Percentiles rank a stretch among this genome's conserved stretches.
phyloP scores from a whole-genome alignment of 2,888 invertebrate species.

The Flexamia atlantica region DNA sequence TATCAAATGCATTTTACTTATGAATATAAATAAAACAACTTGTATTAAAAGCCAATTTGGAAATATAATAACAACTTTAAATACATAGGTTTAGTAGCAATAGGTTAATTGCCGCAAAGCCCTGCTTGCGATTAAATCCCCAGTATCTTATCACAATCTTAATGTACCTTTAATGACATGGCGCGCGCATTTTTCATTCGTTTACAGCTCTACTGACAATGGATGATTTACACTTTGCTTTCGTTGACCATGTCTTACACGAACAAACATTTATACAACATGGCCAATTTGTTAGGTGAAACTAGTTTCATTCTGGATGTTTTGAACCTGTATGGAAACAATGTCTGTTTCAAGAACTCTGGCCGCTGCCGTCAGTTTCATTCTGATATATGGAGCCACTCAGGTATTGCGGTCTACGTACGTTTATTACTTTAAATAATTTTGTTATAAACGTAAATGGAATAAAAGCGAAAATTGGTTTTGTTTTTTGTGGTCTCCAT shows the following conservation, averaged over 20 bases:
- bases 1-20: too few species aligned
- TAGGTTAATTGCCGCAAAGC: background rate
- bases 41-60: too few species aligned
- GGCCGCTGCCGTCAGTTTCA: background rate
- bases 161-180: background rate
- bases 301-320: background rate
- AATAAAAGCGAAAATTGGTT: too few species aligned
- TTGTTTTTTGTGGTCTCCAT: too few species aligned
- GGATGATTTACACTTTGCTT: background rate
- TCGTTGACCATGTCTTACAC: background rate
- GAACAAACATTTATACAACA: background rate
- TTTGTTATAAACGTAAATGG: too few species aligned
- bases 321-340: background rate
- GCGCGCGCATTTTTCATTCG: background rate
- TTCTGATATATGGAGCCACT: background rate
- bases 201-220: background rate
- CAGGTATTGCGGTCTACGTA: background rate
- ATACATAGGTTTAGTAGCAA: background rate
- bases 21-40: background rate
- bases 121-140: background rate
- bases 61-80: too few species aligned
- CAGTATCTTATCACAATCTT: slow-evolving; percentile 13
- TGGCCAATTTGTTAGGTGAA: background rate
- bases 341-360: background rate
- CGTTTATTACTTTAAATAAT: background rate